Evolutionary conservation across 2,113 vertebrate species (phyloP).

Genomic region (Brevimyrus niger): DNA sequence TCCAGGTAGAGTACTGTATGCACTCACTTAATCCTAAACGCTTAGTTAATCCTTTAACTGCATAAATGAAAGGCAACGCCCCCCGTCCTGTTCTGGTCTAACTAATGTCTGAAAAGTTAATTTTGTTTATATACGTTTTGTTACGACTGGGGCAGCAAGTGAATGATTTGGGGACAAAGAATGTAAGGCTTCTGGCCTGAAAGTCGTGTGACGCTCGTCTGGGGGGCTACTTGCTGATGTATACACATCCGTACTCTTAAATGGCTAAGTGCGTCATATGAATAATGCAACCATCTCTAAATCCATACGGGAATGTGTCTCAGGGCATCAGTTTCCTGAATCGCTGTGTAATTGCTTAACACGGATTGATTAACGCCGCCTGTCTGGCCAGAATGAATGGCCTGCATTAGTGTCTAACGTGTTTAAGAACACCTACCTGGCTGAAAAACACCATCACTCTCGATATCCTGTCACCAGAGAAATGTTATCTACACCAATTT

Average conservation of each 20-base stretch:
- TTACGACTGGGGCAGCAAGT: neutral
- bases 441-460: neutral
- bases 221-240: neutral
- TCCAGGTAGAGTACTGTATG: neutral
- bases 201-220: neutral
- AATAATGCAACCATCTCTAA: neutral
- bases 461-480: constrained; percentile 3
- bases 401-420: neutral
- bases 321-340: neutral
- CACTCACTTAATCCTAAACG: neutral
- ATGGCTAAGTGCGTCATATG: neutral
- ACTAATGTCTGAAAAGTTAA: neutral
- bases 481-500: constrained; percentile 9
- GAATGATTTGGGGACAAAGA: neutral
- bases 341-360: neutral
- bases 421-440: neutral
- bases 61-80: neutral
- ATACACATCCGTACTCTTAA: neutral
- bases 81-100: neutral
- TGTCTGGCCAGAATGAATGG: neutral
- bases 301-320: neutral
- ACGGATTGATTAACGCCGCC: neutral
- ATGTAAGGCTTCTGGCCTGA: neutral
- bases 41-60: neutral
- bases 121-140: neutral